These are phyloP conservation scores for Hymenochirus boettgeri DNA, from an alignment of 2,113 vertebrate species.

Conservation along the genomic window DNA sequence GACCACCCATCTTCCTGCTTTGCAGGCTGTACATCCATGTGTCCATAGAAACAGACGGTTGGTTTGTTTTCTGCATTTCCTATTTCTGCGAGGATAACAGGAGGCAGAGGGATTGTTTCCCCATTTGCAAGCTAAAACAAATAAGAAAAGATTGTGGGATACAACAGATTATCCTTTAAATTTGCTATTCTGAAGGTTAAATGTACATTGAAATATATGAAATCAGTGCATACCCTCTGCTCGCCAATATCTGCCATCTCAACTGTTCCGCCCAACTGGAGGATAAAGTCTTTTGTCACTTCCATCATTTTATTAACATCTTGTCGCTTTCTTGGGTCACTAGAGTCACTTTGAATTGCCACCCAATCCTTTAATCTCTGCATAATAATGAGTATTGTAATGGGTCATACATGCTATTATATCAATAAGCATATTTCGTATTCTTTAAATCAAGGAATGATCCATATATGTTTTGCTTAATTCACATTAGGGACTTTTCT, in stretches of 20 bases:
- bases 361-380: constrained; percentile 66
- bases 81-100: constrained; percentile 41
- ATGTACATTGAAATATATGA: neutral
- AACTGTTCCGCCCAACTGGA: constrained; percentile 49
- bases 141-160: too few species aligned
- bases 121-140: constrained; percentile 37
- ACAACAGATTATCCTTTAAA: too few species aligned
- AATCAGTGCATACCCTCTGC: constrained; percentile 49
- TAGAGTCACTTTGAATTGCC: constrained; percentile 64
- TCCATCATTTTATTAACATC: constrained; percentile 59
- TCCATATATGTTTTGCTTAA: too few species aligned
- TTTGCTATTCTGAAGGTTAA: too few species aligned
- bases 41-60: constrained; percentile 45
- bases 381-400: too few species aligned
- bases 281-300: constrained; percentile 57
- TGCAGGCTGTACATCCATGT: constrained; percentile 45
- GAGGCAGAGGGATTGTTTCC: constrained; percentile 28
- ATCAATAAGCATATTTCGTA: too few species aligned
- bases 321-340: constrained; percentile 51
- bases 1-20: constrained; percentile 41
- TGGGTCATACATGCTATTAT: too few species aligned
- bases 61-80: constrained; percentile 38
- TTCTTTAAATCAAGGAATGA: too few species aligned
- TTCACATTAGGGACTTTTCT: too few species aligned
- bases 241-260: constrained; percentile 57